Base-by-base conservation (phyloP, 2,888 invertebrate species). In the Nemapogon koenigi region DNA sequence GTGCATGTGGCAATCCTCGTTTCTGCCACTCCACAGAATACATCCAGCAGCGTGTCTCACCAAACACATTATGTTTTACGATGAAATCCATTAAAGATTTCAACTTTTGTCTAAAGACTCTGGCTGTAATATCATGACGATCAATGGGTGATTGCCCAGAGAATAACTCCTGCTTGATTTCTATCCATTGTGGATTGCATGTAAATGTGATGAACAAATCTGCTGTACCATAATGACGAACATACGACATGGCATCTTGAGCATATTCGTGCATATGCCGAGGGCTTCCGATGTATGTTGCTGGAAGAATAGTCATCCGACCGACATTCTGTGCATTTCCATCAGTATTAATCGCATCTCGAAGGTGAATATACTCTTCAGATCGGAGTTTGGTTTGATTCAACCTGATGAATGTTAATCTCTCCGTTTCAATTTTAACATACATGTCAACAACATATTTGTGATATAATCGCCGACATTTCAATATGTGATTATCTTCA, bases 181-280 rank as follows among this genome's bases (percentile, higher is more conserved):
- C 32, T 15, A 16, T 30, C 38, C 32, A 38, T 16, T 32, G 17
- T 11, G 52, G 49, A 39, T 57, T 56, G 26, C 52, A 53, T 11
- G 39, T 42, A 7, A 36, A 31, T 7, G 42, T 42, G 27, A 42
- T 40, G 19, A 42, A 49, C 4, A 50, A 37, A 40, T 53, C 51
- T 27, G 54, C 47, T 16, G 43, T 29, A 16, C 55, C 49, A 39
- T 50, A 51, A 26, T 43, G 46, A 37, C 50, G 49, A 7, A 55
- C 49, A 43, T 48, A 51, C 4, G 47, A 39, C 44, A 52, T 27
- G 2, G 37, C 40, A 27, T 42, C 40, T 26, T 42, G 38, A 3
- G 38, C 22, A 7, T 38, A 19, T 37, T 40, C 39, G 22, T 42
- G 33, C 13, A 42, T 4, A 16, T 40, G 30, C 18, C 42, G n/a